A percentile compares a stretch with the other conserved stretches of the same genome.
These are phyloP conservation scores for Turritopsis rubra DNA, from an alignment of 30 jellyfish, hydroid and myxozoan genomes.

Conservation along the genomic window DNA sequence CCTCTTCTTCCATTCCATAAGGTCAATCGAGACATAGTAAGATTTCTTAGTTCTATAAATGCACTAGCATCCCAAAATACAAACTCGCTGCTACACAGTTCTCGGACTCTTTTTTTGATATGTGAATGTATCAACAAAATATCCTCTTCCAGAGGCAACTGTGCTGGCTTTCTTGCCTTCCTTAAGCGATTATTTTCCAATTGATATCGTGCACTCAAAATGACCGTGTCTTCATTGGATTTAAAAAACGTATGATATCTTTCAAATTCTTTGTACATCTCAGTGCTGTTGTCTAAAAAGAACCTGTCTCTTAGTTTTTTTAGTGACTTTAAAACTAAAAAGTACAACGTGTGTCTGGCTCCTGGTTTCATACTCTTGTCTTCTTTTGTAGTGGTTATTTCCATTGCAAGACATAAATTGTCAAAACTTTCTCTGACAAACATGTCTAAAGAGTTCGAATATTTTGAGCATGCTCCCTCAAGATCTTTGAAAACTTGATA, in stretches of 20 bases:
- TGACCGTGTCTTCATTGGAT: slow-evolving; percentile 2
- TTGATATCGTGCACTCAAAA: slow-evolving; percentile 10
- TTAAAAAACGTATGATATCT: neutral
- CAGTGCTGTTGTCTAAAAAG: neutral
- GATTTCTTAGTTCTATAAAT: neutral
- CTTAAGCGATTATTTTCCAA: neutral
- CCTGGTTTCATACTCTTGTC: slow-evolving; percentile 10
- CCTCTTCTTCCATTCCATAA: slow-evolving; percentile 10
- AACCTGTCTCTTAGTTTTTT: neutral
- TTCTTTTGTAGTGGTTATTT: neutral
- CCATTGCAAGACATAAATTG: slow-evolving; percentile 7
- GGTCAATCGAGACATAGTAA: neutral
- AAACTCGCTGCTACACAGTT: neutral
- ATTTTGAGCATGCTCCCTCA: neutral
- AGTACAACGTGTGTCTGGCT: neutral
- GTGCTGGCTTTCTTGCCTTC: slow-evolving; percentile 9
- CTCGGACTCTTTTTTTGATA: slow-evolving; percentile 1
- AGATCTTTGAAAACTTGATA: neutral
- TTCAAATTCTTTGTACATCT: slow-evolving; percentile 1
- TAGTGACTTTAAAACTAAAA: neutral
- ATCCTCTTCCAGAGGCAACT: slow-evolving; percentile 10
- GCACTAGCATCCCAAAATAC: neutral
- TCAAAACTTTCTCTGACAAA: neutral
- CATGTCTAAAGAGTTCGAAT: neutral
- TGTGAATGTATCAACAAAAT: slow-evolving; percentile 11